A percentile compares a stretch with the other conserved stretches of the same genome.
These are phyloP conservation scores for Pristionchus maxplancki DNA, from an alignment of 2,888 invertebrate species.

Conservation along the genomic window DNA sequence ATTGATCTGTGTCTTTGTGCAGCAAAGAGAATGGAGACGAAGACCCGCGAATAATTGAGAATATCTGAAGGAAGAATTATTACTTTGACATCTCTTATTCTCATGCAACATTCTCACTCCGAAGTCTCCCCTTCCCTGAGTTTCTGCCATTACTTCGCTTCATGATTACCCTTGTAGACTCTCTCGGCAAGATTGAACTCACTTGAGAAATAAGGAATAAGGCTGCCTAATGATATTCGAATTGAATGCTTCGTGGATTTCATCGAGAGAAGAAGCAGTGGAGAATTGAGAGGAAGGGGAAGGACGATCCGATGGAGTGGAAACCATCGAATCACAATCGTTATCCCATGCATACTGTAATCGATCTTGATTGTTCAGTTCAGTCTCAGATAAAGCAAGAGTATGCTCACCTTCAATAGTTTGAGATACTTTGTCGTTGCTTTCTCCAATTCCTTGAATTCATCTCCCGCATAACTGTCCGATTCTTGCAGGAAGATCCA, in stretches of 20 bases:
- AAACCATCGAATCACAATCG: background rate
- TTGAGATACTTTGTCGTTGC: background rate
- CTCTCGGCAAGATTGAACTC: background rate
- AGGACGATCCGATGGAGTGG: background rate
- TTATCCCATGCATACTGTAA: slow-evolving; percentile 27
- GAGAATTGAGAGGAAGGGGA: background rate
- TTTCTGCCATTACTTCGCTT: no score
- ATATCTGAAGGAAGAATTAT: slow-evolving; percentile 53
- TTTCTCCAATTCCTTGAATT: background rate
- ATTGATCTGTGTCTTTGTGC: slow-evolving; percentile 18
- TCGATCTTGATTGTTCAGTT: background rate
- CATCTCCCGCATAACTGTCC: background rate
- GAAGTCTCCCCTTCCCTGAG: no score
- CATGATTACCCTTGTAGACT: no score
- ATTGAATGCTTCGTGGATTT: background rate
- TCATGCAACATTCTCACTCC: no score
- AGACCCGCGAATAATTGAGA: slow-evolving; percentile 55
- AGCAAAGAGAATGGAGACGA: slow-evolving; percentile 54
- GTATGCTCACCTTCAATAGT: background rate
- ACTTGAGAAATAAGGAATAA: slow-evolving; percentile 28
- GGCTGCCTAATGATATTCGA: background rate
- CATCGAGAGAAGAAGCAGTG: background rate
- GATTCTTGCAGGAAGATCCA: slow-evolving; percentile 32
- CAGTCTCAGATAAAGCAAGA: background rate
- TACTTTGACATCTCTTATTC: no score